These are phyloP conservation scores for Sinocyclocheilus maitianheensis DNA, from an alignment of 2,113 vertebrate species.

Conservation along the genomic window DNA sequence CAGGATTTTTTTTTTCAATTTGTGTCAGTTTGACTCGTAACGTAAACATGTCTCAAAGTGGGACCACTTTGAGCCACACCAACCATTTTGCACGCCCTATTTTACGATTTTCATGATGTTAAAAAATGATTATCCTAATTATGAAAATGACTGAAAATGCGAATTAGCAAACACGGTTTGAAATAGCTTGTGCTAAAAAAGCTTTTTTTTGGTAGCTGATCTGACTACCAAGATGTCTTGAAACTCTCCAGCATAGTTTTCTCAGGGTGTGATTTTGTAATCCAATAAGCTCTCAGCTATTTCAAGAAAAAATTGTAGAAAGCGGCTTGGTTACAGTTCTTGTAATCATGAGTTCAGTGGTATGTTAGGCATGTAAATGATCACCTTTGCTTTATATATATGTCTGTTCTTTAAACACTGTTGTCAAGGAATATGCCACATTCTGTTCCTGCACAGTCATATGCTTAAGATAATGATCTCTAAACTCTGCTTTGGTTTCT, in stretches of 20 bases:
- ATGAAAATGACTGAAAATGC: not conserved
- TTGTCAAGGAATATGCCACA: not conserved
- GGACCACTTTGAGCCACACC: not conserved
- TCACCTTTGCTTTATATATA: not conserved
- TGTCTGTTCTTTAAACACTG: not conserved
- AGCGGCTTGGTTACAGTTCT: not conserved
- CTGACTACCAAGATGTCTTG: not conserved
- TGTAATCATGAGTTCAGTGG: constrained; percentile 28
- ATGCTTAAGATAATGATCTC: not conserved
- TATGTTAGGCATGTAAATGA: constrained; percentile 38
- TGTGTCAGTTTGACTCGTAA: too few species aligned
- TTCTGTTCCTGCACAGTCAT: not conserved
- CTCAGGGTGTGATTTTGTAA: not conserved
- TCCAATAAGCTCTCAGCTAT: not conserved
- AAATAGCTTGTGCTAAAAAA: not conserved
- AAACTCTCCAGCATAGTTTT: not conserved
- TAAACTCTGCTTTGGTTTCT: constrained; percentile 8
- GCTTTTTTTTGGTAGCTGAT: not conserved
- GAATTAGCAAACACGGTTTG: not conserved
- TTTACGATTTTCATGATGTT: not conserved
- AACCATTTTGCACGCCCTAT: not conserved
- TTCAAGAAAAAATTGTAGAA: not conserved
- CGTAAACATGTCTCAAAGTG: not conserved
- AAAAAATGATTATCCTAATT: not conserved
- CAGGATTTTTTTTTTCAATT: too few species aligned